These are phyloP conservation scores for Drosophila yooni DNA, from an alignment of 2,888 invertebrate species.

Conservation along the genomic window DNA sequence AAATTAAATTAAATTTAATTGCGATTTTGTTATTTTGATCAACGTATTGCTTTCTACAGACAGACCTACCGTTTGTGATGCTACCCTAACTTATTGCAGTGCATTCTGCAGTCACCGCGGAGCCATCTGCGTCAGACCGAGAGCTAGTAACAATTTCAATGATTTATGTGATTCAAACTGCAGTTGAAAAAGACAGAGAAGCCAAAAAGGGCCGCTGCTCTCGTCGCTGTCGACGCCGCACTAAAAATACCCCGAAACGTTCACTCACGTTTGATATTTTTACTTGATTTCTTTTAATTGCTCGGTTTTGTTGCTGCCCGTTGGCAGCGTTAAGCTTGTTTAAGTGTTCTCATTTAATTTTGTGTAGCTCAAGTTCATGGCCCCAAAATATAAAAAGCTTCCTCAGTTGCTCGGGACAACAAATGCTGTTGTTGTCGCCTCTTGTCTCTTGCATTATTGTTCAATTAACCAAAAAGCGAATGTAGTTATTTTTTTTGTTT, in stretches of 20 bases:
- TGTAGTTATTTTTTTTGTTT: constrained; percentile 1
- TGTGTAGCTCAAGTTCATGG: constrained; percentile 72
- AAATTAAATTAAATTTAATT: neutral
- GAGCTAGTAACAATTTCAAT: constrained; percentile 45
- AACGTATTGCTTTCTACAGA: neutral
- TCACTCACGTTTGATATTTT: constrained; percentile 47
- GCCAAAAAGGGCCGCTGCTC: constrained; percentile 42
- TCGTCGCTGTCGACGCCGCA: constrained; percentile 40
- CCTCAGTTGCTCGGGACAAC: constrained; percentile 51
- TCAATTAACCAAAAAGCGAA: constrained; percentile 67
- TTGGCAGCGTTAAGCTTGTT: constrained; percentile 53
- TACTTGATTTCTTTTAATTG: constrained; percentile 72
- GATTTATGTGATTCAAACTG: constrained; percentile 64
- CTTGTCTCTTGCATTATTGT: constrained; percentile 37
- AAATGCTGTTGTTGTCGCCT: constrained; percentile 26
- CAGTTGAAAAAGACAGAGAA: constrained; percentile 56
- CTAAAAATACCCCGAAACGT: constrained; percentile 64
- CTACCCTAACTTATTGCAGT: constrained; percentile 8
- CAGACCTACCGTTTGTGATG: neutral
- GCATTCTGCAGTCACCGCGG: constrained; percentile 12
- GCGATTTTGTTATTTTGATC: neutral
- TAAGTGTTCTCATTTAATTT: constrained; percentile 68
- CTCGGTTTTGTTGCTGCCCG: constrained; percentile 32
- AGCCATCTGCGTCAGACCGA: neutral
- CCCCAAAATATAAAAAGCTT: constrained; percentile 62